Base-by-base conservation (phyloP, 2,797 vertebrate genomes). In the Thripadectes ignobilis region DNA sequence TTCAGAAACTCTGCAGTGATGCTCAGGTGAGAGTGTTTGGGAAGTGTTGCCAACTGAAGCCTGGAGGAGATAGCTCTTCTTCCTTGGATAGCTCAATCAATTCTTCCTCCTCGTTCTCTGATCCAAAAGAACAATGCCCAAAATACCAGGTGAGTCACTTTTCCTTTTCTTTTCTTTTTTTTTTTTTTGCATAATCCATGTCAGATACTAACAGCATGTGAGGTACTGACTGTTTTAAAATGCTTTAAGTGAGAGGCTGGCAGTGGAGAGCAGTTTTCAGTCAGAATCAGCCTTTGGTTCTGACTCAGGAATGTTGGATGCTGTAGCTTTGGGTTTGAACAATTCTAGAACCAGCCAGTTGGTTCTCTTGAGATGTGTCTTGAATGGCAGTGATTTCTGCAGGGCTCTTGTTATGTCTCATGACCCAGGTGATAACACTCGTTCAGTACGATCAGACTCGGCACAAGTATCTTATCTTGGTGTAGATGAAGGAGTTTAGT, bases 81-180 rank as follows among this genome's bases (percentile, higher is more conserved):
- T 99, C 99, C 82, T 97, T 99, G 97, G 99, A 99, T 95, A 99
- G 99, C 97, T 98, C 98, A 73, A 98, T 99, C 66, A 99, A 99
- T 77, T 99, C 98, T 39, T 96, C 97, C 34, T 96, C 96, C 36
- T 97, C 91, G 0, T 97, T 98, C 92, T 98, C 99, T 36, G 98
- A 98, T 89, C 85, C 96, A 54, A 98, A 98, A 96, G 98, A 98
- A 34, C 98, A 98, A 68, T 98, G 98, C 87, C 97, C 95, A 89
- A 98, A 98, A 98, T 99, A 97, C 96, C 98, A 97, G 99, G 98
- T 98, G 98, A 93, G 65, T 58, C 7, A 5, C 29, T n/a, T 48
- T 68, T 68, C 38, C 21, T 66, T 38, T 26, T 27, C 23, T 48
- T 46, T 54, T 45, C 21, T 45, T 45, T 45, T 12, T 9, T 45